Evolutionary conservation across 2,113 vertebrate genomes (phyloP).

Genomic region (Heptranchias perlo): DNA sequence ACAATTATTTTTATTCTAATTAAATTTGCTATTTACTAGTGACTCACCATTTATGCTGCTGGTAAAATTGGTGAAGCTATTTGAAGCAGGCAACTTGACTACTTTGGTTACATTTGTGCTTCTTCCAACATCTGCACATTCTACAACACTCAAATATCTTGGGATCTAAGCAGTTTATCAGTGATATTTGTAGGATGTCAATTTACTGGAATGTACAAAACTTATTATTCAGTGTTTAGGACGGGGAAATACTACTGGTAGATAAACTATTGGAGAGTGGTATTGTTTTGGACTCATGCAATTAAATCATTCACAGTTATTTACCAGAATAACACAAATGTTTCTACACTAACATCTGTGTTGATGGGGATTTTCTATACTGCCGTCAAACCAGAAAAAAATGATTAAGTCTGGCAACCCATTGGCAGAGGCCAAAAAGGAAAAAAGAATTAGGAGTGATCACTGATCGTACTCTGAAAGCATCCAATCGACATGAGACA

Average conservation of each 20-base stretch:
- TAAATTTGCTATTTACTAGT: background rate
- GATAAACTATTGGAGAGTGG: too few relatives aligned
- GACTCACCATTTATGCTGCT: background rate
- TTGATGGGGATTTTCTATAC: background rate
- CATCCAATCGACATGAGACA: background rate
- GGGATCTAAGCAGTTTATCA: background rate
- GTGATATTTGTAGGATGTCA: background rate
- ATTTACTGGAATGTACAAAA: background rate
- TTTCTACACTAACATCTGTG: background rate
- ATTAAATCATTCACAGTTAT: background rate
- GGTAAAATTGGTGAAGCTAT: background rate
- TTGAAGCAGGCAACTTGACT: background rate
- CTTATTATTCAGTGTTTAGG: background rate
- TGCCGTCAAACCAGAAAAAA: background rate
- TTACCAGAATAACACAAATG: background rate
- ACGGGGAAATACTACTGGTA: background rate
- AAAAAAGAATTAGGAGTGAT: too few relatives aligned
- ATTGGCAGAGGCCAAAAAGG: background rate
- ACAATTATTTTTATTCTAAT: constrained; percentile 7
- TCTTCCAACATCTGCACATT: constrained; percentile 9
- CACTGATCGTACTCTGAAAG: background rate
- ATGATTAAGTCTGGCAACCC: background rate
- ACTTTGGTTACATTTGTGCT: background rate
- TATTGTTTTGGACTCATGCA: background rate
- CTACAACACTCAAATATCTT: background rate